Base-by-base conservation (phyloP, 2,797 vertebrate genomes). In the Helostoma temminkii region DNA sequence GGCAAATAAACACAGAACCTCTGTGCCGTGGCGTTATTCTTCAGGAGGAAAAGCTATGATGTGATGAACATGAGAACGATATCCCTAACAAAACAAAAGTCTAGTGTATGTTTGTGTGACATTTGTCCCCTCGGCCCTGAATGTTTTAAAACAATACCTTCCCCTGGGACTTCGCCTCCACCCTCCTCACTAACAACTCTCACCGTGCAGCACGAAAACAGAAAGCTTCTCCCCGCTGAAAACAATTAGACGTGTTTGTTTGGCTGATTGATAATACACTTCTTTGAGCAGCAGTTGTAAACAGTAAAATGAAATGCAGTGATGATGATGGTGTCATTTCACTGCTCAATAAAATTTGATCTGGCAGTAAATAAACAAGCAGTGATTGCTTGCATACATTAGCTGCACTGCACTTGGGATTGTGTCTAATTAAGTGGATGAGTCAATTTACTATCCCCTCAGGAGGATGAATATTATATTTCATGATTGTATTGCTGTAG, bases 371-470 rank as follows among this genome's bases (percentile, higher is more conserved):
- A 81, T 80, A 78, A 85, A 84, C 76, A 77, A 39, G 47, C 64
- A 57, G 52, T 67, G 74, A 82, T 73, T 83, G 79, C 66, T 78
- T 70, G 74, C 76, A 87, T 71, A 64, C 70, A 85, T 88, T 66
- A 78, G 54, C 73, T 54, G 55, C 45, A 55, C 49, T 37, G 21
- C 62, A 65, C 41, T 61, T 36, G 21, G 65, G 62, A 80, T 21
- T 55, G 46, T 58, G 43, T 74, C 46, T 78, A 87, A 88, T 85
- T 80, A 86, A 74, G 54, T 54, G 61, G 53, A 78, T 68, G 53
- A 71, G 70, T 43, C 48, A 39, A 80, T 76, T 74, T 46, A 58
- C 24, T 16, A 9, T 63, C 37, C 58, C 42, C 66, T 36, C 24
- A 5, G 61, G 59, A 70, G 24, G 49, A 49, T 11, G 2, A 72